phyloP scores from a whole-genome alignment of 2,113 vertebrate genomes.

The Pundamilia nyererei region DNA sequence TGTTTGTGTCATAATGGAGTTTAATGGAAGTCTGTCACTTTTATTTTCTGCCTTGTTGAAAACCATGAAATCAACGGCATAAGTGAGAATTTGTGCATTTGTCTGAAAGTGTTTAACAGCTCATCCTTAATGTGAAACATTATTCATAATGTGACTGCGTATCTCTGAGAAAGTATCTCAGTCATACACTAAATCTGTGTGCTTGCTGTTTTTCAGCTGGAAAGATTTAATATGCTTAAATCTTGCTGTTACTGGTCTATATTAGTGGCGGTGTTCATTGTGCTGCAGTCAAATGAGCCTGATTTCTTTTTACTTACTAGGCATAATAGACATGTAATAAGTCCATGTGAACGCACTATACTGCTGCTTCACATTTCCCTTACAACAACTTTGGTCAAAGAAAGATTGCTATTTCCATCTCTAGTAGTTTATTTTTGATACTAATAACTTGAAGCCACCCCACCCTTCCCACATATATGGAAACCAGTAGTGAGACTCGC shows the following conservation, averaged over 20 bases:
- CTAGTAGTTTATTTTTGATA: background rate
- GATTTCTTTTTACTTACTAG: background rate
- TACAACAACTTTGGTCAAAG: background rate
- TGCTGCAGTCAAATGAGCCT: background rate
- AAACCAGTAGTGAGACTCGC: background rate
- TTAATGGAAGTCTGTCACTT: slow-evolving; percentile 12
- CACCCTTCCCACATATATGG: background rate
- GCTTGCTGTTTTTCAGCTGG: background rate
- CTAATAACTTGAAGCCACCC: background rate
- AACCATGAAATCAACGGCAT: background rate
- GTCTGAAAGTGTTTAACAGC: slow-evolving; percentile 28
- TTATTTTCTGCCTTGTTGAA: background rate
- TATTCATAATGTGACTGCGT: background rate
- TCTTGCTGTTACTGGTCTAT: background rate
- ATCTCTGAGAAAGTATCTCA: background rate
- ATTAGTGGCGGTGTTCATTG: background rate
- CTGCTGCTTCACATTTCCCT: background rate
- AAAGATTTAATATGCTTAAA: background rate
- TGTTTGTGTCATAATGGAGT: background rate
- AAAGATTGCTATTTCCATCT: background rate
- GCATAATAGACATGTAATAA: background rate
- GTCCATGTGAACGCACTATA: background rate
- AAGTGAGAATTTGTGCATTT: background rate
- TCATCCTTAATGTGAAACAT: background rate
- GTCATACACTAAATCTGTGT: background rate